A percentile compares a stretch with the other conserved stretches of the same genome.
phyloP scores from a whole-genome alignment of 1,140 invertebrate species.

The Asobara japonica region DNA sequence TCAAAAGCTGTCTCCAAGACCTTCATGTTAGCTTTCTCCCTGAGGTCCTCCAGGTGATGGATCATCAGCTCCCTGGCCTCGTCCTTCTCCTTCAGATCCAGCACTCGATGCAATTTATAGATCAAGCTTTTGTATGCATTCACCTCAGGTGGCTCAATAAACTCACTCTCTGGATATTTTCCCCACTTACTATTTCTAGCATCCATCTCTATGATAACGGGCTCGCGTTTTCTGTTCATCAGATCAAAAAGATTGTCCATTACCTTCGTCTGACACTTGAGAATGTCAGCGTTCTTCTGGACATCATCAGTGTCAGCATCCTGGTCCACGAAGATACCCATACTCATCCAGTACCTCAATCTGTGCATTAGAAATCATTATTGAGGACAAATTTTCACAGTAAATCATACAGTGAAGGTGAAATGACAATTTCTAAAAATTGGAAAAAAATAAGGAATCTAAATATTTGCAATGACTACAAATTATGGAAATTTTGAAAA shows the following conservation, averaged over 20 bases:
- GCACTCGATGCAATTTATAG: slow-evolving; percentile 69
- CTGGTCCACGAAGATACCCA: slow-evolving; percentile 42
- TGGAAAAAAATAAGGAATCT: too few species aligned
- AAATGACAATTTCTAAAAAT: too few species aligned
- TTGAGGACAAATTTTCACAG: too few species aligned
- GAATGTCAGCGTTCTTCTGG: slow-evolving; percentile 32
- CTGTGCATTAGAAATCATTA: too few species aligned
- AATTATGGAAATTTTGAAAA: too few species aligned
- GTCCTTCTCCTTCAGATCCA: slow-evolving; percentile 56
- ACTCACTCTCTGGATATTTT: slow-evolving; percentile 45
- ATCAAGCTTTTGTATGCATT: slow-evolving; percentile 64
- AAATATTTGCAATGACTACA: too few species aligned
- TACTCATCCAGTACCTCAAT: slow-evolving; percentile 59
- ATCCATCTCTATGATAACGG: slow-evolving; percentile 29
- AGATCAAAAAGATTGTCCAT: slow-evolving; percentile 43
- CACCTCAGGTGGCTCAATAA: slow-evolving; percentile 45
- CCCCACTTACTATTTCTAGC: slow-evolving; percentile 51
- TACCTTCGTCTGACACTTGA: slow-evolving; percentile 49
- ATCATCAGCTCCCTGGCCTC: slow-evolving; percentile 43
- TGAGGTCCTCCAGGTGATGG: slow-evolving; percentile 45
- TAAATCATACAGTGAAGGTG: too few species aligned
- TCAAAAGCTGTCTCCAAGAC: background rate
- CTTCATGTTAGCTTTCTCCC: slow-evolving; percentile 30
- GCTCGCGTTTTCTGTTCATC: slow-evolving; percentile 42
- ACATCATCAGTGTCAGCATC: slow-evolving; percentile 10